phyloP scores from a whole-genome alignment of 2,888 invertebrate species.

The Tenthredo notha region DNA sequence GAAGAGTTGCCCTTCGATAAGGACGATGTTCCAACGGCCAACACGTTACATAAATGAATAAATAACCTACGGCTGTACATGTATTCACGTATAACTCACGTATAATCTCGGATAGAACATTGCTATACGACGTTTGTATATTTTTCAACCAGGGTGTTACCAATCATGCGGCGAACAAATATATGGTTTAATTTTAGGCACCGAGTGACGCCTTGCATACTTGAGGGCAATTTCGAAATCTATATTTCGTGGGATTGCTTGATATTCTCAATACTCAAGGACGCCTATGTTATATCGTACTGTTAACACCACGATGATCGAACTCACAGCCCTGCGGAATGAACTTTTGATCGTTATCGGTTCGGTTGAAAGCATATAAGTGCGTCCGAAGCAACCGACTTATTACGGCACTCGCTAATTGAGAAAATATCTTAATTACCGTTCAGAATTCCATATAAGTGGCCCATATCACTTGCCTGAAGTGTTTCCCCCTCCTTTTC shows the following conservation, averaged over 20 bases:
- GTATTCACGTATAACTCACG: neutral
- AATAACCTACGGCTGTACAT: neutral
- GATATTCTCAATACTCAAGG: neutral
- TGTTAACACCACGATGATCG: neutral
- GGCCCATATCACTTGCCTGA: conserved; percentile 55
- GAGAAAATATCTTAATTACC: conserved; percentile 69
- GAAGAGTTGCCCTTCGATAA: conserved; percentile 32
- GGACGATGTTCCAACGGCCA: neutral
- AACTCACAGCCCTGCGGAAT: neutral
- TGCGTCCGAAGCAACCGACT: neutral
- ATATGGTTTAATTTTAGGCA: conserved; percentile 29
- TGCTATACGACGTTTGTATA: conserved; percentile 41
- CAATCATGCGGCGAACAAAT: conserved; percentile 48
- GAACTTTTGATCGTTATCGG: conserved; percentile 1
- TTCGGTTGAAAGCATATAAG: neutral
- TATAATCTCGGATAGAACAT: neutral
- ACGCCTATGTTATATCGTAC: neutral
- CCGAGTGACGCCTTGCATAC: conserved; percentile 12
- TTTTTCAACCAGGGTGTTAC: conserved; percentile 38
- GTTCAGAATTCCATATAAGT: conserved; percentile 67
- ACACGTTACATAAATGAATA: neutral
- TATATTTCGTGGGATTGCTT: neutral
- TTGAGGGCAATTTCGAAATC: neutral
- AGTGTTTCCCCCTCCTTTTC: neutral
- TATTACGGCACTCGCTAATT: conserved; percentile 62